phyloP scores from a whole-genome alignment of 2,888 invertebrate species.

The Ptilodon capucinus region DNA sequence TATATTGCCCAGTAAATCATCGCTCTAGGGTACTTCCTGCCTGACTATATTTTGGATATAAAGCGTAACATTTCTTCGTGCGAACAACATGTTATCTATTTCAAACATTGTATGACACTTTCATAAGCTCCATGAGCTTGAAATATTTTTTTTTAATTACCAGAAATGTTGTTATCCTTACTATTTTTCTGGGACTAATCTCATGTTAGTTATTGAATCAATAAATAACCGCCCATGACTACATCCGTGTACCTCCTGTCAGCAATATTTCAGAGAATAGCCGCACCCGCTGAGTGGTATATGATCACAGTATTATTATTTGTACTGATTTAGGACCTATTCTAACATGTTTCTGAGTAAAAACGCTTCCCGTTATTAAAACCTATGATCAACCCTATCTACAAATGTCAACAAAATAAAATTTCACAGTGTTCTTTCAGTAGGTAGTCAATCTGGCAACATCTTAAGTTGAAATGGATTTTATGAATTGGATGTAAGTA shows the following conservation, averaged over 20 bases:
- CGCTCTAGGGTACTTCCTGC: neutral
- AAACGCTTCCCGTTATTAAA: too few relatives aligned
- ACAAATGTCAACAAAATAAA: too few relatives aligned
- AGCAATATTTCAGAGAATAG: constrained; percentile 14
- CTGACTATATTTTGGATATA: neutral
- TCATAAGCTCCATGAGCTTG: too few relatives aligned
- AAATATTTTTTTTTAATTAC: neutral
- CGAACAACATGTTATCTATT: too few relatives aligned
- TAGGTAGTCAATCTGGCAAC: too few relatives aligned
- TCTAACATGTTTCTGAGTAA: too few relatives aligned
- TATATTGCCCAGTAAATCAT: neutral
- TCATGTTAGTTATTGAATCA: neutral
- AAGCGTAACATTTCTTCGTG: neutral
- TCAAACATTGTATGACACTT: too few relatives aligned
- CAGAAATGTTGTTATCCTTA: neutral
- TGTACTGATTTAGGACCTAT: too few relatives aligned
- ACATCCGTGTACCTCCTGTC: constrained; percentile 3
- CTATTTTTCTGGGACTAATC: neutral
- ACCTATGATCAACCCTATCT: too few relatives aligned
- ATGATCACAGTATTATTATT: constrained; percentile 17
- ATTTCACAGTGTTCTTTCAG: too few relatives aligned
- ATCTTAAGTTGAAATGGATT: too few relatives aligned
- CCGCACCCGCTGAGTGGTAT: constrained; percentile 17
- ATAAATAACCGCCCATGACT: neutral
- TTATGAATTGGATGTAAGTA: too few relatives aligned